Conservation (phyloP, 2,113 vertebrate species). For the Delphinus delphis region DNA sequence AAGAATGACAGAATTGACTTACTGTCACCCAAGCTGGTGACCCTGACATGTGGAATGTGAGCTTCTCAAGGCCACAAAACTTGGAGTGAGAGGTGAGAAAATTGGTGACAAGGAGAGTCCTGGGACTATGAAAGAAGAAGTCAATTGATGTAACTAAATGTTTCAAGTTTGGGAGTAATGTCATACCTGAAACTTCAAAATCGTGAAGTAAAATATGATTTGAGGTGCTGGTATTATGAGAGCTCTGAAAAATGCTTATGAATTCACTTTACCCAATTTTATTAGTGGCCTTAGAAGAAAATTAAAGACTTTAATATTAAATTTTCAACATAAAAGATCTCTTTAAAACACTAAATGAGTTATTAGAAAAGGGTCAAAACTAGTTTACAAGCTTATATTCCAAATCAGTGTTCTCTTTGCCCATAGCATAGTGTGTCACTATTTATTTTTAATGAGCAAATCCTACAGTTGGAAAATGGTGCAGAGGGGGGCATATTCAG, state of each 20-base stretch:
- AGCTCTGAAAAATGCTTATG: conserved; percentile 33
- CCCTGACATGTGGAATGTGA: background rate
- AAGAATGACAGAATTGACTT: background rate
- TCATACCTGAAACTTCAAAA: background rate
- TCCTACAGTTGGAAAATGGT: background rate
- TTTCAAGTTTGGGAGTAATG: background rate
- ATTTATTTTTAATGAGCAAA: conserved; percentile 46
- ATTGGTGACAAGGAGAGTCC: background rate
- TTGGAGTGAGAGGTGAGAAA: background rate
- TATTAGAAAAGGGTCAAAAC: conserved; percentile 13
- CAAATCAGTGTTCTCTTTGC: background rate
- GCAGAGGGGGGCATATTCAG: background rate
- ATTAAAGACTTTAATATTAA: conserved; percentile 52
- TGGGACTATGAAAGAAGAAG: background rate
- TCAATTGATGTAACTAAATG: background rate
- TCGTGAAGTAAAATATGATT: background rate
- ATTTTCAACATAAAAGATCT: conserved; percentile 46
- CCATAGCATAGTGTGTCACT: background rate
- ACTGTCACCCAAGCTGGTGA: background rate
- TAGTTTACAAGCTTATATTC: background rate
- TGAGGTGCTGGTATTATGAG: background rate
- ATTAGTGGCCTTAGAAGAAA: conserved; percentile 32
- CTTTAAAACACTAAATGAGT: background rate
- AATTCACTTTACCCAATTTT: conserved; percentile 38
- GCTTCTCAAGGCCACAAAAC: background rate